phyloP scores from a whole-genome alignment of 1,140 invertebrate genomes.

The Ptiloglossa arizonensis region DNA sequence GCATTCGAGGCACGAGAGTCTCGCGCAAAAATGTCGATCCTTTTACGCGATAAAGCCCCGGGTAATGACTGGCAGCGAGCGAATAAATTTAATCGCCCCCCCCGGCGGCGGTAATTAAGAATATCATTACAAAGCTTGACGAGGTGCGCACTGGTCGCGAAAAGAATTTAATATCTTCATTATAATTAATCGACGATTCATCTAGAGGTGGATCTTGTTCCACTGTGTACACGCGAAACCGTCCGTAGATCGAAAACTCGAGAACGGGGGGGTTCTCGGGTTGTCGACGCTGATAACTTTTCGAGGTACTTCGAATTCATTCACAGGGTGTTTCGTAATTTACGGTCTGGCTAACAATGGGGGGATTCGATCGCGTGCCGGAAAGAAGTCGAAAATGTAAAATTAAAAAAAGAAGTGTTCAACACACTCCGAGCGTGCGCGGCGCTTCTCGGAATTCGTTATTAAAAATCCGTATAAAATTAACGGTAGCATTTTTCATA shows the following conservation, averaged over 20 bases:
- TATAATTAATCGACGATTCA: conserved; percentile 38
- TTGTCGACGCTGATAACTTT: too few species aligned
- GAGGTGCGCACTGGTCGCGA: not conserved
- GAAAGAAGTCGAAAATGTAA: too few species aligned
- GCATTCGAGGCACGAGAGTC: conserved; percentile 49
- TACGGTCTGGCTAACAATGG: too few species aligned
- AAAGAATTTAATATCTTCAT: conserved; percentile 14
- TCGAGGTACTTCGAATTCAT: too few species aligned
- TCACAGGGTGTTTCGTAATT: too few species aligned
- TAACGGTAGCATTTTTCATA: too few species aligned
- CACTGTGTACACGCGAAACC: not conserved
- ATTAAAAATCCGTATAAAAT: too few species aligned
- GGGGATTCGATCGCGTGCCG: too few species aligned
- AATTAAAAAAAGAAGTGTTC: too few species aligned
- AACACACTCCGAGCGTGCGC: too few species aligned
- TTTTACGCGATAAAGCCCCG: conserved; percentile 41
- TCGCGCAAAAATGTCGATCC: conserved; percentile 60
- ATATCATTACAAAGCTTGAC: conserved; percentile 50
- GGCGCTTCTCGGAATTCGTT: too few species aligned
- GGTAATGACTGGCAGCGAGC: conserved; percentile 39
- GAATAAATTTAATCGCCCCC: conserved; percentile 62
- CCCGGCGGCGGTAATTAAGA: conserved; percentile 50
- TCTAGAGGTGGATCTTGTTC: conserved; percentile 9
- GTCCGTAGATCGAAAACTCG: not conserved
- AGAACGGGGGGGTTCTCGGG: not conserved